Conservation (phyloP, 2,797 vertebrate genomes). For the Toxotes lorentzi region DNA sequence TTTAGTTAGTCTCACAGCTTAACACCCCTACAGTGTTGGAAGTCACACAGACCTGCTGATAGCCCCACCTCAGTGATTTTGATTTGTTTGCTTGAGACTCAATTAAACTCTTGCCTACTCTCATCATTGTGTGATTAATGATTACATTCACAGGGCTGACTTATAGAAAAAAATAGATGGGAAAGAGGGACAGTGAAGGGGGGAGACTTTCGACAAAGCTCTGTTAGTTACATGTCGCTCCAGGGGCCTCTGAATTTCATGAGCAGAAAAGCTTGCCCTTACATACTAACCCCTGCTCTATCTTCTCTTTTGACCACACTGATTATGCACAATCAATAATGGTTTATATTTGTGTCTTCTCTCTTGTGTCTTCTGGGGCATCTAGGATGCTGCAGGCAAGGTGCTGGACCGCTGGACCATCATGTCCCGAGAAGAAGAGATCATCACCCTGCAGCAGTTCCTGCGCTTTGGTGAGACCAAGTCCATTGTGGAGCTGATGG, state of each 20-base stretch:
- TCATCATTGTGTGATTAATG: conserved; percentile 80
- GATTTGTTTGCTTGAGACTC: conserved; percentile 82
- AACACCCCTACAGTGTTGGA: conserved; percentile 69
- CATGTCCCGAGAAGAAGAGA: conserved; percentile 99
- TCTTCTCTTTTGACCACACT: conserved; percentile 83
- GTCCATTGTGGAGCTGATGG: conserved; percentile 99
- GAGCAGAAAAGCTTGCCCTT: conserved; percentile 75
- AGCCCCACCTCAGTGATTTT: conserved; percentile 70
- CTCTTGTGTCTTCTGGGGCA: conserved; percentile 92
- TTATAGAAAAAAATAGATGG: conserved; percentile 54
- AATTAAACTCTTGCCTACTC: conserved; percentile 80
- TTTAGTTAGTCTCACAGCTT: conserved; percentile 75
- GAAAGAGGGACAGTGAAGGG: conserved; percentile 26
- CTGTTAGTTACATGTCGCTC: conserved; percentile 84
- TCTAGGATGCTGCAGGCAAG: conserved; percentile 99
- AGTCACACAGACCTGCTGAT: conserved; percentile 75
- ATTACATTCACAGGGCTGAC: conserved; percentile 77
- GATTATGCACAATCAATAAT: conserved; percentile 95
- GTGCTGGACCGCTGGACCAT: conserved; percentile 99
- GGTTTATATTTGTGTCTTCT: conserved; percentile 92
- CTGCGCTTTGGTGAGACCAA: conserved; percentile 99
- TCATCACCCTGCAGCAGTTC: conserved; percentile 99
- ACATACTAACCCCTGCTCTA: conserved; percentile 74
- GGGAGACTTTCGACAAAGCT: conserved; percentile 70
- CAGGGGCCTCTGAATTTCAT: conserved; percentile 82